A percentile compares a stretch with the other conserved stretches of the same genome.
These are phyloP conservation scores for Acrobasis consociella DNA, from an alignment of 2,888 invertebrate species.

Conservation along the genomic window DNA sequence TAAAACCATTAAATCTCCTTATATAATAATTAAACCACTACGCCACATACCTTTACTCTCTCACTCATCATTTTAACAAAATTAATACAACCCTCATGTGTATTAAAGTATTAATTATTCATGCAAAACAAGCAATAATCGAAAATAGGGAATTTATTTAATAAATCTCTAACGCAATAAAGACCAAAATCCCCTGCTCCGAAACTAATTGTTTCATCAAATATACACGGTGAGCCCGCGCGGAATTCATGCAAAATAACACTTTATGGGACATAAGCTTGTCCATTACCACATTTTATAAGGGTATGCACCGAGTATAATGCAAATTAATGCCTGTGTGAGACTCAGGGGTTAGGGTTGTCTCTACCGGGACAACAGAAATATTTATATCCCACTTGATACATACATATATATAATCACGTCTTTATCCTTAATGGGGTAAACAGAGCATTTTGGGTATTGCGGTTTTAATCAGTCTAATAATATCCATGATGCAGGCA, in stretches of 20 bases:
- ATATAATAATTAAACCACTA: too few relatives aligned
- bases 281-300: conserved; percentile 75
- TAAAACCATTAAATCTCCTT: too few relatives aligned
- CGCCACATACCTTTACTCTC: background rate
- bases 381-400: too few relatives aligned
- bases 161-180: conserved; percentile 34
- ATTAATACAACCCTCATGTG: background rate
- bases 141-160: conserved; percentile 13
- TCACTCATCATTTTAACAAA: background rate
- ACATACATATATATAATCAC: too few relatives aligned
- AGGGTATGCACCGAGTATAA: conserved; percentile 73
- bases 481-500: too few relatives aligned
- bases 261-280: conserved; percentile 66
- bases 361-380: conserved; percentile 27
- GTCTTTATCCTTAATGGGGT: too few relatives aligned
- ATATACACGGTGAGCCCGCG: conserved; percentile 49
- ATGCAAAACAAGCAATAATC: conserved; percentile 14
- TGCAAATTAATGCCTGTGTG: conserved; percentile 74
- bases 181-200: conserved; percentile 47
- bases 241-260: conserved; percentile 60
- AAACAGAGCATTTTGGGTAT: too few relatives aligned
- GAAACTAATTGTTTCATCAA: conserved; percentile 62
- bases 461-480: too few relatives aligned
- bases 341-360: conserved; percentile 59
- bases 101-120: conserved; percentile 8